Base-by-base conservation (phyloP, 2,113 vertebrate species). In the Etheostoma spectabile region DNA sequence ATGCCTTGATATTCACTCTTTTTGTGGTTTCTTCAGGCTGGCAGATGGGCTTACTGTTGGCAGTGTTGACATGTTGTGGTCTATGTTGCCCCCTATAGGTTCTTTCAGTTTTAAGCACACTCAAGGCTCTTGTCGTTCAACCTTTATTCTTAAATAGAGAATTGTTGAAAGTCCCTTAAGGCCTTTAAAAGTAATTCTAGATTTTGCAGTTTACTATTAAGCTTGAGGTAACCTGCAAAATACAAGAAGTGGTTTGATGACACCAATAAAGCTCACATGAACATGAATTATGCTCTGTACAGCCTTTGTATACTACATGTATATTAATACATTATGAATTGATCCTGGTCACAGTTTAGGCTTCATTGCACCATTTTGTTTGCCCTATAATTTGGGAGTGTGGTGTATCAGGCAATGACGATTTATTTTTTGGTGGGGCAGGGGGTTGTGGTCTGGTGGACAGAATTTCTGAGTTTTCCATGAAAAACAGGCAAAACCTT, bases 81-180 rank as follows among this genome's bases (percentile, higher is more conserved):
- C 78, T 88, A 1, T 79, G 79, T 55, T 73, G 92, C 92, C 92
- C 89, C 67, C 91, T 92, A 45, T 10, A 77, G 91, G 88, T 82
- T 3, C 1, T 19, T 16, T 30, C 27, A 15, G 16, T 33, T 30
- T 56, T 1, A 15, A 62, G 55, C 76, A 79, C 69, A 53, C 16
- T 5, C 22, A 1, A 5, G 30, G 6, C n/a, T 56, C 3, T 21
- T 21, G 5, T 21, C 6, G 0, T 65, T 42, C 5, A 61, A 18
- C 16, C 21, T 30, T 35, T 19, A 35, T 7, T 30, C 48, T 8
- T 27, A 5, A 51, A 35, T 12, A 3, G 35, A 60, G 14, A 22
- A 10, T 30, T 42, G 8, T 51, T 35, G 11, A 22, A 65, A 19
- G 14, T 21, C 12, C 22, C 2, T 4, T 56, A 8, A 19, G 4